Base-by-base conservation (phyloP, 1,140 invertebrate genomes). In the Drosophila bifasciata region DNA sequence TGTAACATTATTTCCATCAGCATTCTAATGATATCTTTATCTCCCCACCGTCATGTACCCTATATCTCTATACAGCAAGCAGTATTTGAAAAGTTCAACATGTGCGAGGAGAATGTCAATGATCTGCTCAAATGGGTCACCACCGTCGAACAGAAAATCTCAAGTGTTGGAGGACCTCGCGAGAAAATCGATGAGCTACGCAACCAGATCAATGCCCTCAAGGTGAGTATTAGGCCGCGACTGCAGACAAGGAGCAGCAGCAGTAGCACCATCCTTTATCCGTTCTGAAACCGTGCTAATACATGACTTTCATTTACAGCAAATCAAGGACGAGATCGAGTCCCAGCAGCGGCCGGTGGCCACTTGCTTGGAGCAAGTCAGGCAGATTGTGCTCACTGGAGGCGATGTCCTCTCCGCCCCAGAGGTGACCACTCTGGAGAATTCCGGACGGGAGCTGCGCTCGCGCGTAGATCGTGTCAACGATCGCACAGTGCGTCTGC, bases 31-130 rank as follows among this genome's bases (percentile, higher is more conserved):
- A 45, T 3, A 13, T 40, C 16, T 11, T 5, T 17, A 23, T n/a
- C 36, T 9, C 19, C 25, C 25, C 25, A 11, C 13, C 15, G 28
- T 23, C 21, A 7, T 23, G 5, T 36, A 13, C 32, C 32, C 11
- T n/a, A 17, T 51, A 17, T 13, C 4, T 7, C 16, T 5, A 28
- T 57, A 70, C 93, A 98, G 97, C 96, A 97, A 96, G 97, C 97
- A 79, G 95, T 98, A 73, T 96, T 98, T 92, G 97, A 98, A 90
- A 97, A 98, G 91, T 99, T 98, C 93, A 96, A 95, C 92, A 94
- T 96, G 80, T 98, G 95, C 92, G 96, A 96, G 91, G 96, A 97
- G 85, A 95, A 94, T 45, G 92, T 98, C 41, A 95, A 94, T 39
- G 96, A 97, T 91, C 93, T 99, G 41, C 92, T 98, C 52, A 95